Evolutionary conservation across 2,113 vertebrate genomes (phyloP), one percentile per base, ranked within the genome.

Genomic region (Sebastes fasciatus): DNA sequence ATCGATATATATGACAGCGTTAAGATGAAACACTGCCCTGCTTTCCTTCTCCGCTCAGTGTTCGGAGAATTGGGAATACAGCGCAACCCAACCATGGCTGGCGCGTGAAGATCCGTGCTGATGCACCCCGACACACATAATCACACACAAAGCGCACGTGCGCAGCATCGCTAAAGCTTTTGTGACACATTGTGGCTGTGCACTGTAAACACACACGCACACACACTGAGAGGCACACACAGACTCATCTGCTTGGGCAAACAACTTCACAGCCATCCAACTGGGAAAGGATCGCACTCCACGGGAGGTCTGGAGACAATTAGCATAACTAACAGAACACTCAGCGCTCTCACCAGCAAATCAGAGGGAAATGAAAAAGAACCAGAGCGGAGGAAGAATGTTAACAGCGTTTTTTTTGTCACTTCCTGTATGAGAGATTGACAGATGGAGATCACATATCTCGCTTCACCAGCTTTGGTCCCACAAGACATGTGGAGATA

Each of bases 271-370:
- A 95, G 91, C 79, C 83, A 69, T 86, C 86, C 85, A 91, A 87
- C 91, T 86, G 89, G 83, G 92, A 89, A 84, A 77, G 77, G 77
- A 88, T 90, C 81, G 5, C 72, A 61, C 90, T 83, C 90, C n/a
- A 81, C 74, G 49, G 93, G 93, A 78, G 89, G 88, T 92, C 91
- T 85, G 75, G 81, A 84, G 87, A 90, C 90, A 94, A 91, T 94
- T 93, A 94, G 87, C 91, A 95, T 94, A 95, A 92, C 91, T 93
- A 93, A 93, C 91, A 88, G 87, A 94, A 90, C 64, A 85, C 85
- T 91, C 76, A 40, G 72, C 6, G 3, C 83, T 43, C 64, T 74
- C 57, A 34, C 75, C 57, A 64, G 79, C 23, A 66, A 90, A 90
- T 86, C 87, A 83, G 74, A 84, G 34, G 69, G 77, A 88, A 82